These are phyloP conservation scores for Neomicropteryx cornuta DNA, from an alignment of 1,140 invertebrate species.

Conservation along the genomic window DNA sequence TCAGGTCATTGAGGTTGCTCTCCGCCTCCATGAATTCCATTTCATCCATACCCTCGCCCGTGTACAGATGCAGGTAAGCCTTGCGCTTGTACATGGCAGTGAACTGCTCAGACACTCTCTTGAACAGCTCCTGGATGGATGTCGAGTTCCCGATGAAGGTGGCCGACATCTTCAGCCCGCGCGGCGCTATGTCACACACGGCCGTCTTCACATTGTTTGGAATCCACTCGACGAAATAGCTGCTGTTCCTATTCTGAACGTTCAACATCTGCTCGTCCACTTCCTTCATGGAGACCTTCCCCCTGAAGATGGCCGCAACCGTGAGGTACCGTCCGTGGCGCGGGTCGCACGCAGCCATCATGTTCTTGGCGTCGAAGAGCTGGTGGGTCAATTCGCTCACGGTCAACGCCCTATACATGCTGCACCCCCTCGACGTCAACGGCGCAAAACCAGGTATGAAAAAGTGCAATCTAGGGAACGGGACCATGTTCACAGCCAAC, in stretches of 20 bases:
- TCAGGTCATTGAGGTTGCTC: conserved; percentile 82
- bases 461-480: conserved; percentile 72
- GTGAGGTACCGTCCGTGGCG: conserved; percentile 56
- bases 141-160: conserved; percentile 89
- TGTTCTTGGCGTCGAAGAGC: conserved; percentile 63
- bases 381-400: conserved; percentile 66
- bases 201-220: conserved; percentile 83
- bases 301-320: conserved; percentile 81
- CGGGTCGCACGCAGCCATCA: conserved; percentile 67
- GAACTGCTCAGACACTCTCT: conserved; percentile 79
- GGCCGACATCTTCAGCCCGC: conserved; percentile 84
- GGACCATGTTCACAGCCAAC: conserved; percentile 89
- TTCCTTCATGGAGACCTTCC: conserved; percentile 94
- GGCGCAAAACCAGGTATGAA: conserved; percentile 73
- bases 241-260: conserved; percentile 86
- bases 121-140: conserved; percentile 81
- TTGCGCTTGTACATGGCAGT: conserved; percentile 90
- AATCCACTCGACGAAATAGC: conserved; percentile 91
- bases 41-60: conserved; percentile 82
- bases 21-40: conserved; percentile 69
- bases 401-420: conserved; percentile 55
- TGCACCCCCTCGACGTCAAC: conserved; percentile 61
- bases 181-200: conserved; percentile 85
- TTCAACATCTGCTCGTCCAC: conserved; percentile 86
- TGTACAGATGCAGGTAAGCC: conserved; percentile 92